Percentiles rank a stretch among this genome's conserved stretches.
Evolutionary conservation across 2,888 invertebrate species (phyloP).

Genomic region (Hirudinaria manillensis): DNA sequence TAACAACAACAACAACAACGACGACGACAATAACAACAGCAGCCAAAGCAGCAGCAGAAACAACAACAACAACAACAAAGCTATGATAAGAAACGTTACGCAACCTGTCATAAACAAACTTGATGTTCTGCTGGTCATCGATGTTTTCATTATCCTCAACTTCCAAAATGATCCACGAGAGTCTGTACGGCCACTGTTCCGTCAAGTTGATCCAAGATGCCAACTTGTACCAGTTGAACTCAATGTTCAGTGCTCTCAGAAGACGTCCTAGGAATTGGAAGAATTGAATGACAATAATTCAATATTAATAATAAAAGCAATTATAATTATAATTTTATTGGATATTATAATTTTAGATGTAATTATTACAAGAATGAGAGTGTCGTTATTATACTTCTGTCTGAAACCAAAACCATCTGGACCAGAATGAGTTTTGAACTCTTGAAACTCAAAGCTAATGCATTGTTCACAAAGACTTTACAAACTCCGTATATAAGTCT

Average conservation of each 20-base stretch:
- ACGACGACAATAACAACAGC: too few relatives aligned
- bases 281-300: background rate
- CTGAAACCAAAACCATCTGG: too few relatives aligned
- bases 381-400: too few relatives aligned
- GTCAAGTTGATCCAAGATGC: conserved; percentile 97
- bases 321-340: background rate
- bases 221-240: conserved; percentile 96
- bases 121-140: conserved; percentile 72
- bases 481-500: too few relatives aligned
- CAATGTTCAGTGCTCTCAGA: conserved; percentile 94
- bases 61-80: too few relatives aligned
- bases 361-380: too few relatives aligned
- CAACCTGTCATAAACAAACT: conserved; percentile 87
- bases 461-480: too few relatives aligned
- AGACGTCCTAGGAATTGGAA: conserved; percentile 67
- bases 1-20: too few relatives aligned
- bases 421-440: too few relatives aligned
- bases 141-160: conserved; percentile 82
- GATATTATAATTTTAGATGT: background rate
- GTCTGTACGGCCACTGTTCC: conserved; percentile 96
- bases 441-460: too few relatives aligned
- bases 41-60: too few relatives aligned
- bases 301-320: background rate
- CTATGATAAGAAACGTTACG: conserved; percentile 42
- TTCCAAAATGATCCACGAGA: conserved; percentile 92